Conservation (phyloP, 2,888 invertebrate species). For the Keiferia lycopersicella region DNA sequence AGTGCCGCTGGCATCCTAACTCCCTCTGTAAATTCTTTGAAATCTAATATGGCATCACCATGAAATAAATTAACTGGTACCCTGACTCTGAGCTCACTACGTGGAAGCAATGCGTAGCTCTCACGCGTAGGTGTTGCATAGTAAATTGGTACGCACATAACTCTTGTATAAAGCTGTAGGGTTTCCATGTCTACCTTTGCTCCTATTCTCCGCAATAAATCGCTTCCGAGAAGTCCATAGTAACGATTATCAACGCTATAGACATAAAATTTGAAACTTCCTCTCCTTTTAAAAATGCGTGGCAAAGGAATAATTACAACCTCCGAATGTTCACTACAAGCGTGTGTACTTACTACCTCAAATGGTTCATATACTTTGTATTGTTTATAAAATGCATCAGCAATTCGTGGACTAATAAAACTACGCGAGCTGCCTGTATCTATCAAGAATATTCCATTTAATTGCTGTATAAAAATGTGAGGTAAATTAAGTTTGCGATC, state of each 20-base stretch:
- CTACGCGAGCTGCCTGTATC: slow-evolving; percentile 35
- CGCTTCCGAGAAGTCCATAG: slow-evolving; percentile 22
- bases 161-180: too few species aligned
- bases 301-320: slow-evolving; percentile 4
- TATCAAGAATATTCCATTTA: slow-evolving; percentile 30
- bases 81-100: neutral
- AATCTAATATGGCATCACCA: slow-evolving; percentile 15
- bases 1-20: slow-evolving; percentile 35
- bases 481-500: slow-evolving; percentile 25
- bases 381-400: slow-evolving; percentile 25
- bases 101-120: neutral
- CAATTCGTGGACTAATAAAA: slow-evolving; percentile 30
- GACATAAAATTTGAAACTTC: slow-evolving; percentile 29
- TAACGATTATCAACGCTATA: slow-evolving; percentile 28
- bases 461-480: slow-evolving; percentile 31
- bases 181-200: neutral
- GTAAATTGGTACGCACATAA: too few species aligned
- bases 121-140: neutral
- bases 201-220: slow-evolving; percentile 28
- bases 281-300: too few species aligned
- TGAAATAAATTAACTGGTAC: slow-evolving; percentile 23
- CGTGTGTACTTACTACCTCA: slow-evolving; percentile 28
- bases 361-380: slow-evolving; percentile 30
- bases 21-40: slow-evolving; percentile 28
- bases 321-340: too few species aligned